Conservation (phyloP, 2,113 vertebrate genomes). For the Amia ocellicauda region DNA sequence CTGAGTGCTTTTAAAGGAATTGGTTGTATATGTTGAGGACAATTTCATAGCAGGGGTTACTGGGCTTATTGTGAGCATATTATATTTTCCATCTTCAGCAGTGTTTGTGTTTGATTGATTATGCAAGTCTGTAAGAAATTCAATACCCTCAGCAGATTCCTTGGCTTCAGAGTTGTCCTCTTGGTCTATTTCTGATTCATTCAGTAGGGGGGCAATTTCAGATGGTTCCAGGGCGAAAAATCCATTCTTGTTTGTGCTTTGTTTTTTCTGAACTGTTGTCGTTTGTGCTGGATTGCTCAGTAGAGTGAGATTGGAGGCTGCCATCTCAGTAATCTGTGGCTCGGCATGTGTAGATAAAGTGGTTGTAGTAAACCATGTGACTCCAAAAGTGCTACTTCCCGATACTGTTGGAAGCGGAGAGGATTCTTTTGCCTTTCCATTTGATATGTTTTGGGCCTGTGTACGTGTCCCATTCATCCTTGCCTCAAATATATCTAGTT, state of each 20-base stretch:
- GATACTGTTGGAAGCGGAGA: slow-evolving; percentile 37
- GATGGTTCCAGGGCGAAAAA: slow-evolving; percentile 29
- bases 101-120: slow-evolving; percentile 27
- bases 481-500: slow-evolving; percentile 29
- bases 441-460: slow-evolving; percentile 9
- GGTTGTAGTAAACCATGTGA: slow-evolving; percentile 36
- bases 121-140: slow-evolving; percentile 38
- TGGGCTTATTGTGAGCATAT: slow-evolving; percentile 12
- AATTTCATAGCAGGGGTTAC: background rate
- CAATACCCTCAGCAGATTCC: slow-evolving; percentile 26
- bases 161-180: slow-evolving; percentile 25
- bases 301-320: slow-evolving; percentile 38
- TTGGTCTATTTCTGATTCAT: slow-evolving; percentile 23
- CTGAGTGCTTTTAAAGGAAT: no score
- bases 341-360: slow-evolving; percentile 27
- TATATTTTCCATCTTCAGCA: slow-evolving; percentile 3
- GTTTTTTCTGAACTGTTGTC: slow-evolving; percentile 36
- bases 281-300: slow-evolving; percentile 39
- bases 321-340: slow-evolving; percentile 29
- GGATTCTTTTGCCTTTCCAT: slow-evolving; percentile 31
- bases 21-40: no score
- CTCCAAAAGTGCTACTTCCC: slow-evolving; percentile 39
- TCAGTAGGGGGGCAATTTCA: slow-evolving; percentile 17
- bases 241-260: slow-evolving; percentile 27
- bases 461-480: slow-evolving; percentile 37